A percentile compares a stretch with the other conserved stretches of the same genome.
These are phyloP conservation scores for Diceros bicornis DNA, from an alignment of 2,797 vertebrate genomes.

Conservation along the genomic window DNA sequence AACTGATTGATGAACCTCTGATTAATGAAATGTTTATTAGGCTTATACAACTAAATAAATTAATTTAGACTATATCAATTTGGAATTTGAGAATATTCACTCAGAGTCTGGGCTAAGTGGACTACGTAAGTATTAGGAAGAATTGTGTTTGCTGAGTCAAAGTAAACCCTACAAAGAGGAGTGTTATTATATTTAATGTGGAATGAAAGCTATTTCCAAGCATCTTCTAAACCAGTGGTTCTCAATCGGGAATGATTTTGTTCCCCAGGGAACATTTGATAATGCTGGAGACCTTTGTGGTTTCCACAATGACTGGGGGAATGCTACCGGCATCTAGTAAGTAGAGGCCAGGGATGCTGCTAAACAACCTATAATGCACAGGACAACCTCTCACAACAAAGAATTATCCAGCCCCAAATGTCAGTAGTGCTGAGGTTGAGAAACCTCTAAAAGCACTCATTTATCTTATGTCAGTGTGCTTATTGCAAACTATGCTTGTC, in stretches of 20 bases:
- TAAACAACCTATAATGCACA: neutral
- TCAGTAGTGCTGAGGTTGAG: neutral
- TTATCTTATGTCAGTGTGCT: neutral
- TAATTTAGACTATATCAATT: slow-evolving; percentile 74
- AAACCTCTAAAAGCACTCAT: slow-evolving; percentile 50
- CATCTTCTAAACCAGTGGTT: slow-evolving; percentile 32
- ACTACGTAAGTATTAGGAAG: neutral
- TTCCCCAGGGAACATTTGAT: neutral
- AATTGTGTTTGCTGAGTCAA: slow-evolving; percentile 19
- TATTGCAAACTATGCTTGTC: slow-evolving; percentile 4
- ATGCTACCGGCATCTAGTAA: neutral
- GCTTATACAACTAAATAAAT: slow-evolving; percentile 72
- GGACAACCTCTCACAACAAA: neutral
- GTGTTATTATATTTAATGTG: slow-evolving; percentile 24
- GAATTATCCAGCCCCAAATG: neutral
- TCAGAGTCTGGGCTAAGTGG: slow-evolving; percentile 57
- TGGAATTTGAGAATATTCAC: slow-evolving; percentile 70
- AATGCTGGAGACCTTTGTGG: neutral
- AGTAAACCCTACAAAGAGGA: neutral
- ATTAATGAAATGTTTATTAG: slow-evolving; percentile 74
- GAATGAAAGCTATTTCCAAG: slow-evolving; percentile 13
- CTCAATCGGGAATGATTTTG: neutral
- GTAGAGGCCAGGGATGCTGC: neutral
- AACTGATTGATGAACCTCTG: slow-evolving; percentile 66
- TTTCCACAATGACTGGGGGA: neutral